Base-by-base conservation (phyloP, 2,797 vertebrate genomes). In the Macropus fuliginosus region DNA sequence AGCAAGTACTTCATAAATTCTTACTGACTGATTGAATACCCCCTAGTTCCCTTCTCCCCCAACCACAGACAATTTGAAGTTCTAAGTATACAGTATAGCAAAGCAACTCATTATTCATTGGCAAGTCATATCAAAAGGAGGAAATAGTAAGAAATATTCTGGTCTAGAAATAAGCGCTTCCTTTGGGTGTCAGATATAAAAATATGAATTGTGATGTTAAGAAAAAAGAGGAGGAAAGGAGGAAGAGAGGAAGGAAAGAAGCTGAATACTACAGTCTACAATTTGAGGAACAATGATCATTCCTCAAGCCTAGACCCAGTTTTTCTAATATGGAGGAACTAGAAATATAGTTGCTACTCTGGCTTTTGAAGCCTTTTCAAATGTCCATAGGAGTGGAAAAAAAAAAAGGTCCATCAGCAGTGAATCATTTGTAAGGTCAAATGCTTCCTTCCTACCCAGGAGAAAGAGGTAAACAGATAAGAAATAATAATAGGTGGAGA, bases 391-490 rank as follows among this genome's bases (percentile, higher is more conserved):
- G 93, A 55, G 55, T 52, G 52, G 9, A 9, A 52, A 52, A 16
- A 55, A 55, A 55, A 55, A 10, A 95, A 74, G 94, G 96, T 96
- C 96, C 90, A 95, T 91, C 93, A 90, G 93, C 40, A 96, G 62
- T 95, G 91, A 98, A 94, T 97, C 50, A 95, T 97, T 97, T 94
- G 93, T 94, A 97, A 97, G 92, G 96, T 2, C 97, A 93, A 97
- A 66, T 34, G 28, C 93, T 98, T 96, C 94, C 90, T 97, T 96
- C 46, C 55, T 95, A 89, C 92, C 96, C 95, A 31, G 66, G 94
- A 97, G 98, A 98, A 95, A 92, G 92, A 98, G 95, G 62, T 24
- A 96, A 46, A 57, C 96, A 98, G 98, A 97, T 81, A 97, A 97
- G 97, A 97, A 98, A 97, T 94, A 97, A 96, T 94, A 97, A 97